Evolutionary conservation across 2,797 vertebrate species (phyloP), one percentile per base, ranked within the genome.

Genomic region (Distichodus sexfasciatus): DNA sequence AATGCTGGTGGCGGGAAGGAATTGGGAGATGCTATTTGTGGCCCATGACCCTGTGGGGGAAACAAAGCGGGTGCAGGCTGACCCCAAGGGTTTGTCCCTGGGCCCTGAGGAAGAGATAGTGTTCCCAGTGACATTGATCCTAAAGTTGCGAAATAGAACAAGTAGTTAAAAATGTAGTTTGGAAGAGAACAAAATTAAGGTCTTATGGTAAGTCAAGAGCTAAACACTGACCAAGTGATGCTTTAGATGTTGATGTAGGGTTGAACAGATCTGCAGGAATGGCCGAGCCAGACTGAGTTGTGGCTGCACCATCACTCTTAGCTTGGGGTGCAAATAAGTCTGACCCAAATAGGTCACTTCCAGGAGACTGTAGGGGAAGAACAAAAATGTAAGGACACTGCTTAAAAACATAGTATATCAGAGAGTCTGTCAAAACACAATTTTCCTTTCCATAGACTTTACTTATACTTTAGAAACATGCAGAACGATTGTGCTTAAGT

Each of bases 301-400:
- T 58, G 26, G 81, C 51, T 29, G 33, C 77, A 51, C 43, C 44
- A 69, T 88, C 71, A 10, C 28, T 64, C 69, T 83, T 71, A 59
- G 43, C 72, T 41, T 92, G 83, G 38, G 80, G 63, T 76, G 86
- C 76, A 81, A 96, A 95, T 28, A 93, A 76, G 35, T 93, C 91
- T 62, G 91, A 79, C 50, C 91, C 92, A 83, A 97, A 91, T 41
- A 95, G 82, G 69, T 94, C 88, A 78, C 75, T 89, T 0, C 89
- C 77, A 75, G 90, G 46, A 73, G 85, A 81, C 96, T 98, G 78
- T 12, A 48, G 6, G 64, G 2, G 61, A 36, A 75, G 43, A 47
- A 47, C 11, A 19, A 24, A 0, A 12, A 53, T 58, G 15, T 47
- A 66, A 31, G 51, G 1, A 0, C 9, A n/a, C 9, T 24, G 2